phyloP scores from a whole-genome alignment of 2,888 invertebrate genomes.

The Deroplatys truncata region DNA sequence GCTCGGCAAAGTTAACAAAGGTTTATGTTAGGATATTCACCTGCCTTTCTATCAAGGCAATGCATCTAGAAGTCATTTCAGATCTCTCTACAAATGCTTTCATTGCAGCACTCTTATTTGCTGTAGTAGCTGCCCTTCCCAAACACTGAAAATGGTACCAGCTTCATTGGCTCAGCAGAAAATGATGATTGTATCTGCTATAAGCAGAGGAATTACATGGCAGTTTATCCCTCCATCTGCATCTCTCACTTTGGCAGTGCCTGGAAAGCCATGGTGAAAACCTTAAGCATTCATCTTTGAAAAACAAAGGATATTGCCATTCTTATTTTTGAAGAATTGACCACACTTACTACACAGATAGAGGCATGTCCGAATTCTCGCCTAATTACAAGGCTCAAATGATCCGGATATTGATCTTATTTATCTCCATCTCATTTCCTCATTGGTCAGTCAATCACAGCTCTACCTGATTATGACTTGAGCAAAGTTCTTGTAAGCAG shows the following conservation, averaged over 20 bases:
- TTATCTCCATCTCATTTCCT: constrained; percentile 38
- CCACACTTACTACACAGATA: constrained; percentile 37
- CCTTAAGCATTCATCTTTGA: too few species aligned
- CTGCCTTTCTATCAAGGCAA: constrained; percentile 28
- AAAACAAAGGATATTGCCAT: too few species aligned
- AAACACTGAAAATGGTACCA: too few species aligned
- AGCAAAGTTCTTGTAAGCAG: constrained; percentile 25
- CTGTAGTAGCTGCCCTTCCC: too few species aligned
- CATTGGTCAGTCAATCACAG: too few species aligned
- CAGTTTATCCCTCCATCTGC: too few species aligned
- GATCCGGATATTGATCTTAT: constrained; percentile 28
- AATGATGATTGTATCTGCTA: too few species aligned
- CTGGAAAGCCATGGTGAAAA: too few species aligned
- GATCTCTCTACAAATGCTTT: constrained; percentile 26
- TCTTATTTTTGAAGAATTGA: constrained; percentile 23
- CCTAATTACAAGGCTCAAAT: constrained; percentile 34
- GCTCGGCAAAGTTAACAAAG: neutral
- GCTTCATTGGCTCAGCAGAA: too few species aligned
- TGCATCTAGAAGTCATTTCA: constrained; percentile 26
- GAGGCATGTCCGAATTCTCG: constrained; percentile 39
- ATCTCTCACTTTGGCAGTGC: too few species aligned
- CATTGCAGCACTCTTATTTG: constrained; percentile 18
- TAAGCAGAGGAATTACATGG: too few species aligned
- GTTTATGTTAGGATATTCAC: constrained; percentile 19
- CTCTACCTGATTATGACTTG: too few species aligned